Evolutionary conservation across 2,797 vertebrate genomes (phyloP).

Genomic region (Periparus ater): DNA sequence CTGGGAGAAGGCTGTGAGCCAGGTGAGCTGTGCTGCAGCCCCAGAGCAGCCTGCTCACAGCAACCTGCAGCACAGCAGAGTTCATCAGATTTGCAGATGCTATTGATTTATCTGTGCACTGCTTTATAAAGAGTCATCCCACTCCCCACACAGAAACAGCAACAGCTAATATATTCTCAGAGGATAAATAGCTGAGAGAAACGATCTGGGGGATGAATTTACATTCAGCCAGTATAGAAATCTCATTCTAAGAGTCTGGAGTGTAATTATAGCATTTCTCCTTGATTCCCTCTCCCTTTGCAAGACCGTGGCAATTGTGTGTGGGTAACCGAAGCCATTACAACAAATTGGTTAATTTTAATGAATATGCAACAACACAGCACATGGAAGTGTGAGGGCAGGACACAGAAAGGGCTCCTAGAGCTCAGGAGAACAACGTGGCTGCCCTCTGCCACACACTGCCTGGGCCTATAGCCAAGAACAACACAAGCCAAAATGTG

Average conservation of each 20-base stretch:
- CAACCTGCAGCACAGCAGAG: not conserved
- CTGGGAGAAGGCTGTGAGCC: not conserved
- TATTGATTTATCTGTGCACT: conserved; percentile 22
- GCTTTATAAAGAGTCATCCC: conserved; percentile 37
- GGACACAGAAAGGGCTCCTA: accelerated
- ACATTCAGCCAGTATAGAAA: not conserved
- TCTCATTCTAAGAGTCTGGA: not conserved
- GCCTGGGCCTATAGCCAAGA: not conserved
- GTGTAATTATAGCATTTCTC: not conserved
- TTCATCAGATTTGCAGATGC: conserved; percentile 31
- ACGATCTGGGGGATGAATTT: not conserved
- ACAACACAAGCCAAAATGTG: not conserved
- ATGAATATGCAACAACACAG: not conserved
- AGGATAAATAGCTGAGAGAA: conserved; percentile 35
- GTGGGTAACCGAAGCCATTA: conserved; percentile 32
- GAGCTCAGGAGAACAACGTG: not conserved
- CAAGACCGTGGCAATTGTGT: conserved; percentile 25
- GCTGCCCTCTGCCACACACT: not conserved
- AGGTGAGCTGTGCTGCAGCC: not conserved
- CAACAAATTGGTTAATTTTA: conserved; percentile 53
- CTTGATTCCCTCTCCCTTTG: not conserved
- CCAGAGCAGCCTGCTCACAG: not conserved
- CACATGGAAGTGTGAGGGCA: not conserved
- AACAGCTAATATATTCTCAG: conserved; percentile 15
- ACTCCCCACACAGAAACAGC: not conserved